Conservation (phyloP, 2,888 invertebrate species). For the Brachypalpus laphriformis region DNA sequence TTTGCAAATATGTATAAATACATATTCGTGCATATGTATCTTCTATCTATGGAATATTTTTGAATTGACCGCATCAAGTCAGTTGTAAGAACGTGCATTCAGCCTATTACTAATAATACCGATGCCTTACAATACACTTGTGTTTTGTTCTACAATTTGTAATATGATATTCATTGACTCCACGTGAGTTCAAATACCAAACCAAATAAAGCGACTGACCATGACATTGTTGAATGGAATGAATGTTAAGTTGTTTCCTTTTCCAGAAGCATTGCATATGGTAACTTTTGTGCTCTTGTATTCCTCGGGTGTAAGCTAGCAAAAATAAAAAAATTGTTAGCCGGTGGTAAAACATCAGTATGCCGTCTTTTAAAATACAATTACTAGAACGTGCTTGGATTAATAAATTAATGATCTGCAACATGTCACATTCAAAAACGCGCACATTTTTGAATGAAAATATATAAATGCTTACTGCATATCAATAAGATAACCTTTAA, state of each 20-base stretch:
- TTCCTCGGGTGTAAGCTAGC: neutral
- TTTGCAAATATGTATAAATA: too few species aligned
- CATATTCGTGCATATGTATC: too few species aligned
- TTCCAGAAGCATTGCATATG: conserved; percentile 3
- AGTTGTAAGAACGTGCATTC: too few species aligned
- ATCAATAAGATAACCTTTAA: conserved; percentile 23
- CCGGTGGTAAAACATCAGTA: conserved; percentile 22
- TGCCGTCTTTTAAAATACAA: conserved; percentile 23
- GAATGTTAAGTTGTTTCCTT: conserved; percentile 10
- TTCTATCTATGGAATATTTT: too few species aligned
- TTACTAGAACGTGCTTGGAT: conserved; percentile 33
- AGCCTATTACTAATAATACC: too few species aligned
- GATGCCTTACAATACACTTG: too few species aligned
- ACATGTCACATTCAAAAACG: conserved; percentile 4
- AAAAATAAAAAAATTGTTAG: neutral
- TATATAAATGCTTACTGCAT: conserved; percentile 14
- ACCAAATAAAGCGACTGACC: conserved; percentile 8
- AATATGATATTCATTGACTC: neutral
- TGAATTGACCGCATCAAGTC: too few species aligned
- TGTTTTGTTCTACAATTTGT: too few species aligned
- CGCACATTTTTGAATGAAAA: neutral
- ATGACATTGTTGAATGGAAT: conserved; percentile 18
- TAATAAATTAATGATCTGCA: conserved; percentile 9
- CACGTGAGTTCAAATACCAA: neutral
- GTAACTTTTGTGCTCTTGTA: neutral